These are phyloP conservation scores for Penelope pileata DNA, from an alignment of 2,113 vertebrate species.

Conservation along the genomic window DNA sequence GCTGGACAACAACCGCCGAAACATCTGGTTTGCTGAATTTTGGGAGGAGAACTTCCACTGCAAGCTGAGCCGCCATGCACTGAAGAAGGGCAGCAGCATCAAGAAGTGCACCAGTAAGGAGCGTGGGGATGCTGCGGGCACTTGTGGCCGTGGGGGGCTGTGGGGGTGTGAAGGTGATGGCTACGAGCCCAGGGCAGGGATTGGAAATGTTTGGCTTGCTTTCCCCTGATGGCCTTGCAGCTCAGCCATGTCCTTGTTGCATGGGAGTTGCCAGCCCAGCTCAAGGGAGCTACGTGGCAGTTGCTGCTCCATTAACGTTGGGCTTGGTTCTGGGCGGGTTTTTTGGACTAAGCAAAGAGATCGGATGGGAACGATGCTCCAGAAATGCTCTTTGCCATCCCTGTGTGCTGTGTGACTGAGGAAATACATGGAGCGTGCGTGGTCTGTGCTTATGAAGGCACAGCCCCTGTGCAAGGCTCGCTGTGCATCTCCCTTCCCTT, in stretches of 20 bases:
- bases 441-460: neutral
- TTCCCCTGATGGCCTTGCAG: neutral
- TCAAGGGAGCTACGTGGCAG: neutral
- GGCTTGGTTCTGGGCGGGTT: rapidly evolving
- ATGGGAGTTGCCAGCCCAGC: neutral
- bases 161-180: rapidly evolving
- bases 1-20: slow-evolving; percentile 93
- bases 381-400: neutral
- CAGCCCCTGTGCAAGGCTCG: rapidly evolving
- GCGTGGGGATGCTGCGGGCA: neutral
- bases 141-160: rapidly evolving
- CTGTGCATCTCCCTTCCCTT: neutral
- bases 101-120: slow-evolving; percentile 97
- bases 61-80: slow-evolving; percentile 91
- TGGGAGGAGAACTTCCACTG: slow-evolving; percentile 98
- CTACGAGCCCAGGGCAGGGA: neutral
- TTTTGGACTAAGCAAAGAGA: neutral
- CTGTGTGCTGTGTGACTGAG: neutral
- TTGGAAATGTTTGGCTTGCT: neutral
- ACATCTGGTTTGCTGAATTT: slow-evolving; percentile 97
- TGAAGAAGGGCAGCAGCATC: slow-evolving; percentile 90
- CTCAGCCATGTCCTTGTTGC: neutral
- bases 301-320: rapidly evolving
- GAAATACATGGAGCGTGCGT: neutral
- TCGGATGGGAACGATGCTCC: neutral